Base-by-base conservation (phyloP, 1,140 invertebrate genomes). In the Eriosoma lanigerum region DNA sequence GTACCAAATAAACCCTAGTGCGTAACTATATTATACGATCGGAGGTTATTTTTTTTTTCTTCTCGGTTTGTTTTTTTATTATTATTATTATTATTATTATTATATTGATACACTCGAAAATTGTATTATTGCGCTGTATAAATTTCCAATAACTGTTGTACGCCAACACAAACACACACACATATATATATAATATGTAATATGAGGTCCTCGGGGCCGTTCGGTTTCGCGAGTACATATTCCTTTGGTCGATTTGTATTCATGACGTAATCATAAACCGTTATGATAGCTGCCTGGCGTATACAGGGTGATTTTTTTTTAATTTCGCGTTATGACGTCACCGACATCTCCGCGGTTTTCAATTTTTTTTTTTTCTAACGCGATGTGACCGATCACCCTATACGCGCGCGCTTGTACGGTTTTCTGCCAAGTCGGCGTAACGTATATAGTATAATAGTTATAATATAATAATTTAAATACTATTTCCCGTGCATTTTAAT, bases 1-100 rank as follows among this genome's bases (percentile, higher is more conserved):
- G 58, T 78, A 78, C 75, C 75, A 29, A 78, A 78, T 78, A 60
- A 60, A 78, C 75, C 75, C 56, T 78, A 62, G 75, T 38, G 75
- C 44, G 24, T 21, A 21, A 58, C 52, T 24, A 58, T 3, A 38
- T 8, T 38, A 38, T 38, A n/a, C n/a, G 32, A 38, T 38, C 32
- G 32, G 52, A 44, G 0, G 56, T 70, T 24, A 44, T 70, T 26
- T 70, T 15, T 48, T n/a, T 70, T 0, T 64, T 60, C 21, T 70
- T 70, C 6, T 48, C 6, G 2, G n/a, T 26, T 60, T 76, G 19
- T 60, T 60, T 48, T 80, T 19, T 9, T 80, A 24, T 76, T 54
- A n/a, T n/a, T 58, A 58, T 75, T 38, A 4, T 38, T 38, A 4
- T 38, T 38, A 38, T 38, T 38, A 38, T 38, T 38, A 4, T n/a